phyloP scores from a whole-genome alignment of 2,888 invertebrate genomes.

The Busseola fusca region DNA sequence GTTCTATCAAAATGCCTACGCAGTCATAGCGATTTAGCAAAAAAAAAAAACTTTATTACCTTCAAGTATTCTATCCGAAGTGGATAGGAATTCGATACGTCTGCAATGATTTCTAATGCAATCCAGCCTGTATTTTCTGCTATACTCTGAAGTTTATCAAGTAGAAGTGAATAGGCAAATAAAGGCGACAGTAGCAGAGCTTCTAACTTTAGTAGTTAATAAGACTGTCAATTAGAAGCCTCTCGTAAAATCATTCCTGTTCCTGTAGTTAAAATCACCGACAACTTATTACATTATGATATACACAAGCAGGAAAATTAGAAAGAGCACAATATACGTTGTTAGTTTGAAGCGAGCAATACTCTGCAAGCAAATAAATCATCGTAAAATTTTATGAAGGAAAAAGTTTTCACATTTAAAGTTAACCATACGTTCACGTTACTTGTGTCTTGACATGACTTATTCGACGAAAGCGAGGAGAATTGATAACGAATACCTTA shows the following conservation, averaged over 20 bases:
- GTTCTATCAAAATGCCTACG: conserved; percentile 53
- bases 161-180: conserved; percentile 19
- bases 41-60: conserved; percentile 43
- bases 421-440: conserved; percentile 52
- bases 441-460: conserved; percentile 50
- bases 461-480: conserved; percentile 51
- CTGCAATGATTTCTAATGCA: conserved; percentile 24
- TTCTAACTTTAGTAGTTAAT: conserved; percentile 10
- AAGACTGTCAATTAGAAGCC: conserved; percentile 8
- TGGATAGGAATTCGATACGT: conserved; percentile 36
- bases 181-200: conserved; percentile 1
- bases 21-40: conserved; percentile 48
- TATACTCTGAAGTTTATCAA: conserved; percentile 13
- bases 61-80: conserved; percentile 29
- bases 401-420: conserved; percentile 56
- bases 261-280: not conserved
- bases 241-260: conserved; percentile 2
- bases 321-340: conserved; percentile 22
- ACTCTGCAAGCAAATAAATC: conserved; percentile 37
- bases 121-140: conserved; percentile 8
- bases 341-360: conserved; percentile 24
- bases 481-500: conserved; percentile 57
- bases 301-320: conserved; percentile 24
- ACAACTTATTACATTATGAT: conserved; percentile 10
- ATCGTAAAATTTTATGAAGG: conserved; percentile 32